Conservation (phyloP, 2,113 vertebrate genomes). For the Pseudolaguvia tuberculata region DNA sequence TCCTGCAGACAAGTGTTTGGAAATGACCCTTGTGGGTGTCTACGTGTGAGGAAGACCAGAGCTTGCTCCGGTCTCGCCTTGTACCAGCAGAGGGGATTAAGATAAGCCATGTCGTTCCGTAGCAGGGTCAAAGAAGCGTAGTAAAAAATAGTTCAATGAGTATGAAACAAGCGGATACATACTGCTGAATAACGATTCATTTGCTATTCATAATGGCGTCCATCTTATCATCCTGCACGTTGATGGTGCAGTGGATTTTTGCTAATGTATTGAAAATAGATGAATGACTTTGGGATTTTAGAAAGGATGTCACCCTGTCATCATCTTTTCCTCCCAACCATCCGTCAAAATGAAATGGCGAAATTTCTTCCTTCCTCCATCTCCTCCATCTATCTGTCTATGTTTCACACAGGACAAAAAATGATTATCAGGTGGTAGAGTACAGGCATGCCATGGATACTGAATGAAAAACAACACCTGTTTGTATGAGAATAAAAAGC, state of each 20-base stretch:
- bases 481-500: neutral
- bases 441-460: neutral
- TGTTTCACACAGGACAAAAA: constrained; percentile 35
- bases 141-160: constrained; percentile 9
- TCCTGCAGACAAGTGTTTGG: constrained; percentile 51
- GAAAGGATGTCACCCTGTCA: constrained; percentile 34
- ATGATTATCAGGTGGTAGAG: constrained; percentile 18
- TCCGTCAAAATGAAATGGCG: constrained; percentile 28
- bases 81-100: constrained; percentile 38
- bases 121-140: constrained; percentile 12
- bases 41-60: constrained; percentile 50
- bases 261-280: constrained; percentile 11
- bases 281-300: constrained; percentile 7
- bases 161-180: constrained; percentile 6
- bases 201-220: constrained; percentile 1
- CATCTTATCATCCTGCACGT: neutral
- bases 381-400: neutral
- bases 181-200: neutral
- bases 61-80: constrained; percentile 21
- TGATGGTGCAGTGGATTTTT: neutral
- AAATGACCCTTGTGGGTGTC: constrained; percentile 40
- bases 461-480: neutral
- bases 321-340: constrained; percentile 39
- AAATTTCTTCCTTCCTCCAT: constrained; percentile 21
- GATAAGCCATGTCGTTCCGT: constrained; percentile 33